Evolutionary conservation across 2,797 vertebrate genomes (phyloP).

Genomic region (Sebastes taczanowskii): DNA sequence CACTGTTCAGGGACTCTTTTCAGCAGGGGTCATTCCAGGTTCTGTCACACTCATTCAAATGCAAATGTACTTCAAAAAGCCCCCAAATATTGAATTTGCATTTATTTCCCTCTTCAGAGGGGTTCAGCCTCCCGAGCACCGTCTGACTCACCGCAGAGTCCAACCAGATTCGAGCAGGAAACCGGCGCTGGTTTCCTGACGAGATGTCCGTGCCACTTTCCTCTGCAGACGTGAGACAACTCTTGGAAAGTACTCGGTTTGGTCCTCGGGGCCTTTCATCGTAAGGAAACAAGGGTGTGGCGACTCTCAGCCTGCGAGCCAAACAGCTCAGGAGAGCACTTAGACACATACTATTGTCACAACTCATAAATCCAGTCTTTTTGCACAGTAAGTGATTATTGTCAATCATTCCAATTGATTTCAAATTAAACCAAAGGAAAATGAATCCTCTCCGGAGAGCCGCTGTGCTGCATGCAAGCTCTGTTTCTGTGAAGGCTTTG

Average conservation of each 20-base stretch:
- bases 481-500: constrained; percentile 37
- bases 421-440: constrained; percentile 48
- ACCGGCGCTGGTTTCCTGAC: constrained; percentile 69
- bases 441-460: constrained; percentile 41
- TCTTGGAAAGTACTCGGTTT: constrained; percentile 65
- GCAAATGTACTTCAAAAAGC: constrained; percentile 65
- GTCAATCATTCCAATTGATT: constrained; percentile 61
- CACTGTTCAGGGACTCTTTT: constrained; percentile 23
- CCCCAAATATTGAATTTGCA: constrained; percentile 69
- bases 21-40: constrained; percentile 67
- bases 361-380: constrained; percentile 46
- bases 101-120: constrained; percentile 68
- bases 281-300: constrained; percentile 73
- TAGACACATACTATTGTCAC: constrained; percentile 58
- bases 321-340: constrained; percentile 61
- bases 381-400: constrained; percentile 49
- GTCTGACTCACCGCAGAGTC: constrained; percentile 67
- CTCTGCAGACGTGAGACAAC: constrained; percentile 73
- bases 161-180: constrained; percentile 60
- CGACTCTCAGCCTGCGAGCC: constrained; percentile 45
- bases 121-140: constrained; percentile 55
- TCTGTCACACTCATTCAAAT: constrained; percentile 72
- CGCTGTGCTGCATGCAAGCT: constrained; percentile 26
- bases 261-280: constrained; percentile 63
- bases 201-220: constrained; percentile 73